These are phyloP conservation scores for Adoxophyes honmai DNA, from an alignment of 1,140 invertebrate species.

Conservation along the genomic window DNA sequence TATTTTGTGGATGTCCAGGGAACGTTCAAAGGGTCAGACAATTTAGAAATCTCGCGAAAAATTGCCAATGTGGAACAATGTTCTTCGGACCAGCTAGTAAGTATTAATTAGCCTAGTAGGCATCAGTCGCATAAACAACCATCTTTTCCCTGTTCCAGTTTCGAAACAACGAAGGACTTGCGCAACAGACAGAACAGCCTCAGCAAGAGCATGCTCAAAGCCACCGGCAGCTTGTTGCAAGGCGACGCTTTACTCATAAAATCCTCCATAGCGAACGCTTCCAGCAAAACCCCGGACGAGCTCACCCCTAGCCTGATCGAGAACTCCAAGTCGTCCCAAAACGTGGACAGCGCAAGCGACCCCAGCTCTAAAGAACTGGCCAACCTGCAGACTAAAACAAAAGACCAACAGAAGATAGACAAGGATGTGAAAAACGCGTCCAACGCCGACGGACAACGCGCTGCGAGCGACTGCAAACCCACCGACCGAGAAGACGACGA, in stretches of 20 bases:
- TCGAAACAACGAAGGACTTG: constrained; percentile 68
- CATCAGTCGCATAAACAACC: too few species aligned
- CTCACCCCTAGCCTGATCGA: constrained; percentile 38
- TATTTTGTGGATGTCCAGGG: too few species aligned
- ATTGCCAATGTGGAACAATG: too few species aligned
- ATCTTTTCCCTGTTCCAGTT: constrained; percentile 34
- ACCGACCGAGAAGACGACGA: constrained; percentile 61
- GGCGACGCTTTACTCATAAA: constrained; percentile 64
- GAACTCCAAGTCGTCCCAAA: constrained; percentile 23
- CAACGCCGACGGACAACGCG: constrained; percentile 50
- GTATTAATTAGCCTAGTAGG: too few species aligned
- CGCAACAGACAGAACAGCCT: constrained; percentile 68
- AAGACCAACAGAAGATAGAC: constrained; percentile 47
- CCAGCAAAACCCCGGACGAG: constrained; percentile 45
- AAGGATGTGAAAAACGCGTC: constrained; percentile 63
- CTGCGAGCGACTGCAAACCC: constrained; percentile 44
- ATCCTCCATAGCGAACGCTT: constrained; percentile 49
- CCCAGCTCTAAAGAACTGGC: constrained; percentile 32
- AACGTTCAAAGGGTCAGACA: too few species aligned
- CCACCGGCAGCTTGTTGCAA: constrained; percentile 58
- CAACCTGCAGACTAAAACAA: constrained; percentile 44
- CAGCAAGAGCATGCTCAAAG: constrained; percentile 68
- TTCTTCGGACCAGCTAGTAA: too few species aligned
- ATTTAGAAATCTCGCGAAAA: too few species aligned
- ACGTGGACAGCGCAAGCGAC: constrained; percentile 27